Evolutionary conservation across 2,113 vertebrate species (phyloP).

Genomic region (Apteryx owenii): DNA sequence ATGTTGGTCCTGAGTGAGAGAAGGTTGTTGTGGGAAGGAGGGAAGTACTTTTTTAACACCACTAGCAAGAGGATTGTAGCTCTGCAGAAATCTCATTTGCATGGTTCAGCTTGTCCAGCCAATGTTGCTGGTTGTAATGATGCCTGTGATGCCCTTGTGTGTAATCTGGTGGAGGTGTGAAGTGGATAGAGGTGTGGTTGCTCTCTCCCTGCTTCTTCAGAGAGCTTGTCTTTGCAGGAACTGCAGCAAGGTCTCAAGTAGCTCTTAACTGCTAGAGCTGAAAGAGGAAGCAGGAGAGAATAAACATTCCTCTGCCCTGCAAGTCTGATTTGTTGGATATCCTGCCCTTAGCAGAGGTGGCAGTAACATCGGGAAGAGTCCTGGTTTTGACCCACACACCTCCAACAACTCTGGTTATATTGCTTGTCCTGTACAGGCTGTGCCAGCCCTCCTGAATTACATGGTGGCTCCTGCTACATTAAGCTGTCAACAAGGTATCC

Average conservation of each 20-base stretch:
- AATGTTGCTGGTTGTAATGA: background rate
- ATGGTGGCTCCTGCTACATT: background rate
- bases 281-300: background rate
- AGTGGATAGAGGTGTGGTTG: background rate
- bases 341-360: background rate
- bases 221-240: background rate
- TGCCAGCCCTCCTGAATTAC: background rate
- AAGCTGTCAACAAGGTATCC: background rate
- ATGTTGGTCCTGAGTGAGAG: background rate
- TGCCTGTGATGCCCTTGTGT: background rate
- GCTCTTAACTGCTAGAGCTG: background rate
- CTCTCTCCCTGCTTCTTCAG: background rate
- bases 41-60: background rate
- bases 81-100: background rate
- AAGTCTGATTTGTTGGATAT: background rate
- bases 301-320: background rate
- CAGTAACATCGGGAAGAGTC: background rate
- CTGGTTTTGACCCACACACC: background rate
- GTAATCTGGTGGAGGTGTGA: background rate
- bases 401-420: background rate
- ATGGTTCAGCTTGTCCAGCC: background rate
- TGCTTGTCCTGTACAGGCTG: background rate
- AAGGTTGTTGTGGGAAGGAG: background rate
- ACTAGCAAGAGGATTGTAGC: background rate
- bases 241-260: background rate